phyloP scores from a whole-genome alignment of 2,888 invertebrate species.

The Osmoderma eremita region DNA sequence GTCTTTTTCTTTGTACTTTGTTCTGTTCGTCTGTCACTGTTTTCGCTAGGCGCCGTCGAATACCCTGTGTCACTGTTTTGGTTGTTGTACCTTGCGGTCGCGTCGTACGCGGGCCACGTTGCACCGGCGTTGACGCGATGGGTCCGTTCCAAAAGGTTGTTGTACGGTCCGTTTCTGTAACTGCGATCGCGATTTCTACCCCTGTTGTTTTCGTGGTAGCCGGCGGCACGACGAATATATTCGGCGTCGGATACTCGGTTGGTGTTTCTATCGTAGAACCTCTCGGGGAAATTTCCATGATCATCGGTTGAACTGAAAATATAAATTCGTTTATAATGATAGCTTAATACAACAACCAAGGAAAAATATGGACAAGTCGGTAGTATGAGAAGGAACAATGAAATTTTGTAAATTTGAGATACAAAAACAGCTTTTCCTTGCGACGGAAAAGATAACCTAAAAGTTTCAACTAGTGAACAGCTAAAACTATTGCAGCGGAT shows the following conservation, averaged over 20 bases:
- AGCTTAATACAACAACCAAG: background rate
- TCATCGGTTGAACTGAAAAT: conserved; percentile 66
- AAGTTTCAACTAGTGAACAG: no score
- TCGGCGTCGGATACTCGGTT: conserved; percentile 55
- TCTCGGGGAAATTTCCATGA: conserved; percentile 65
- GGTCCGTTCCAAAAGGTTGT: conserved; percentile 58
- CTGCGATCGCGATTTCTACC: conserved; percentile 63
- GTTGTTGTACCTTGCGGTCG: conserved; percentile 44
- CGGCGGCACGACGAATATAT: conserved; percentile 59
- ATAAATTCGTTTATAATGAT: background rate
- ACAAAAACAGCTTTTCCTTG: no score
- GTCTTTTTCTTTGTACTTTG: conserved; percentile 60
- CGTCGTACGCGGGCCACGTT: conserved; percentile 46
- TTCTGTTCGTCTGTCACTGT: conserved; percentile 52
- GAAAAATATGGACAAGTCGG: background rate
- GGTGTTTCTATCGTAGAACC: conserved; percentile 66
- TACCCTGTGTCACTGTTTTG: conserved; percentile 59
- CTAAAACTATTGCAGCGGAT: no score
- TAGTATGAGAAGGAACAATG: no score
- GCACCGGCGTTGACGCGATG: conserved; percentile 49
- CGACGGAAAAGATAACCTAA: no score
- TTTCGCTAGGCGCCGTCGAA: conserved; percentile 59
- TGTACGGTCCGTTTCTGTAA: conserved; percentile 64
- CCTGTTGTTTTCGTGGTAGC: conserved; percentile 63
- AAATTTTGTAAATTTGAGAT: no score